Evolutionary conservation across 2,797 vertebrate genomes (phyloP).

Genomic region (Sandelia bainsii): DNA sequence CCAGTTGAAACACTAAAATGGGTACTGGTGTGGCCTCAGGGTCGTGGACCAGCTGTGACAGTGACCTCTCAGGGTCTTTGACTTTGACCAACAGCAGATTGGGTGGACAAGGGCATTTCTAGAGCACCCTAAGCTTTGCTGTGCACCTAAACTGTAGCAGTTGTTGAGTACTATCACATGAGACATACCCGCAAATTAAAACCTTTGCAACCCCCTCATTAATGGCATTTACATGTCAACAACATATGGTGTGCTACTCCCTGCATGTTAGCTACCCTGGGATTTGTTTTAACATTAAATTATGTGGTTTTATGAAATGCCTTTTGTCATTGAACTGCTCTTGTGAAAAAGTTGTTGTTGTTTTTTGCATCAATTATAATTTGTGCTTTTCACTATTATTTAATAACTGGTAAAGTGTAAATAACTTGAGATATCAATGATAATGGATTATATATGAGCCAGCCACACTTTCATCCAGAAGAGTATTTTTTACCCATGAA

Average conservation of each 20-base stretch:
- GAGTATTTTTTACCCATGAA: neutral
- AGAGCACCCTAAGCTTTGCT: constrained; percentile 29
- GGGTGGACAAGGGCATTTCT: constrained; percentile 57
- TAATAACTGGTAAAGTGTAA: neutral
- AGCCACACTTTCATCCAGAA: constrained; percentile 2
- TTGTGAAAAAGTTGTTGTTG: neutral
- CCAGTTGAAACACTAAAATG: constrained; percentile 63
- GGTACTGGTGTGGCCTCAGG: constrained; percentile 67
- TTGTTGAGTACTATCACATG: constrained; percentile 34
- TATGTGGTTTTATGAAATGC: neutral
- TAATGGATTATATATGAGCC: neutral
- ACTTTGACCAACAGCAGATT: constrained; percentile 74
- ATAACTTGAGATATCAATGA: neutral
- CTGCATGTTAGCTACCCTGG: constrained; percentile 22
- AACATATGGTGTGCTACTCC: constrained; percentile 20
- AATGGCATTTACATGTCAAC: constrained; percentile 16
- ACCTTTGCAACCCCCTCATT: constrained; percentile 11
- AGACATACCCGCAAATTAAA: constrained; percentile 30
- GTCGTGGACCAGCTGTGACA: constrained; percentile 77
- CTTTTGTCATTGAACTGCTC: constrained; percentile 2
- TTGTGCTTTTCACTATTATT: neutral
- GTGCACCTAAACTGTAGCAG: constrained; percentile 22
- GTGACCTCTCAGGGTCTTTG: constrained; percentile 73
- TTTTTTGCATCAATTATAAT: neutral
- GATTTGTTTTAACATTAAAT: constrained; percentile 7